These are phyloP conservation scores for Regulus satrapa DNA, from an alignment of 2,113 vertebrate genomes.

Conservation along the genomic window DNA sequence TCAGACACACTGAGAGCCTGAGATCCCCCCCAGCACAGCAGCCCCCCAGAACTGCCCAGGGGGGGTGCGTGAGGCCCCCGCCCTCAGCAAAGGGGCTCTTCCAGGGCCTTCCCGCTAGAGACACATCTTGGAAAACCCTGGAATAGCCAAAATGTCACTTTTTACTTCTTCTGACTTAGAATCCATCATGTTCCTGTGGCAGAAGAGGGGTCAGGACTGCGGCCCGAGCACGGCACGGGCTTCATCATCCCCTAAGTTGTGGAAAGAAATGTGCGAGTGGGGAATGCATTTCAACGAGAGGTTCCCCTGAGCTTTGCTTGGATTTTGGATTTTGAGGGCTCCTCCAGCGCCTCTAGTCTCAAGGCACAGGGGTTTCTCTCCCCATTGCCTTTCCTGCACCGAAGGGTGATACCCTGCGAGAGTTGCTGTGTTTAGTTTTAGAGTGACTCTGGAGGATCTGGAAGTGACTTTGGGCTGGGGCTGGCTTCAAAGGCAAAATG, in stretches of 20 bases:
- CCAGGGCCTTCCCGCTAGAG: neutral
- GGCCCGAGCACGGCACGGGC: accelerated
- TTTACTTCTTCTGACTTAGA: neutral
- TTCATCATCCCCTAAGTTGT: neutral
- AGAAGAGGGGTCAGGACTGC: neutral
- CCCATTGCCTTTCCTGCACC: neutral
- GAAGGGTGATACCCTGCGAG: neutral
- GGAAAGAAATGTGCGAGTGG: accelerated
- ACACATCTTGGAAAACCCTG: neutral
- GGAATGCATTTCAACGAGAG: neutral
- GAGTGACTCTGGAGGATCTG: neutral
- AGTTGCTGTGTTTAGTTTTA: neutral
- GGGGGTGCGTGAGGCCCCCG: accelerated
- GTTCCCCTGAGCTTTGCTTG: neutral
- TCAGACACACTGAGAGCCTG: neutral
- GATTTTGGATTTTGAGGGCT: neutral
- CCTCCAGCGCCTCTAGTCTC: neutral
- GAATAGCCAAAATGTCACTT: neutral
- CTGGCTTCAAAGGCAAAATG: neutral
- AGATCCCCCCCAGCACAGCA: neutral
- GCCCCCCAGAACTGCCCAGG: neutral
- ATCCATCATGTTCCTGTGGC: accelerated
- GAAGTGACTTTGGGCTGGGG: neutral
- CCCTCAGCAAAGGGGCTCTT: neutral
- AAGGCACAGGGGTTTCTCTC: neutral